Base-by-base conservation (phyloP, 2,797 vertebrate species). In the Lophius americanus region DNA sequence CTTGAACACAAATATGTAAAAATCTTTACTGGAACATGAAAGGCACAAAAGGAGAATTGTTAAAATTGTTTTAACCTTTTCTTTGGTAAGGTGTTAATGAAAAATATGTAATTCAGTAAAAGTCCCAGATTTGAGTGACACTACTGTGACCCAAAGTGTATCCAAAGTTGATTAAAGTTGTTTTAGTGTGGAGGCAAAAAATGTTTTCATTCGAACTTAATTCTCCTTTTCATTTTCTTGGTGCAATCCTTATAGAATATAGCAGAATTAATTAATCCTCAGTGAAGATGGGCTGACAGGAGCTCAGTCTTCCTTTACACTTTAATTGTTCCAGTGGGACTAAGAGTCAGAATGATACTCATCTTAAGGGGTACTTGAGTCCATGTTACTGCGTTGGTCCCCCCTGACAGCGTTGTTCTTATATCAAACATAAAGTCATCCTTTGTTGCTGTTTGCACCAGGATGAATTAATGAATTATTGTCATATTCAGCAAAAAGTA, bases 301-400 rank as follows among this genome's bases (percentile, higher is more conserved):
- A 83, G 70, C 83, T 83, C 85, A 85, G 81, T 75, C 78, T 85
- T 81, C 67, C 68, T 71, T 83, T 81, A 78, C 66, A 73, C 74
- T 66, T 64, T 90, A 88, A 90, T 91, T 91, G 86, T 88, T 88
- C 89, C 82, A 70, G 67, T 42, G 90, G 90, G 90, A 89, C 84
- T 67, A 58, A 79, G 74, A 76, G 66, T 85, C 73, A 79, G 78
- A 86, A 69, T 78, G 68, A 90, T 84, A 51, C 74, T 82, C 73
- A 59, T 75, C 70, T 72, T 85, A 75, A 88, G 79, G 78, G 67
- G 52, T 74, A 68, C 54, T 62, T 72, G 69, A 73, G 73, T 81
- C 76, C 80, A 66, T 78, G 70, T 81, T 79, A 36, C 60, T 73
- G 60, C 52, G 68, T 59, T 59, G 54, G 52, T 64, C 61, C 72